Conservation (phyloP, 2,113 vertebrate genomes). For the Embiotoca jacksoni region DNA sequence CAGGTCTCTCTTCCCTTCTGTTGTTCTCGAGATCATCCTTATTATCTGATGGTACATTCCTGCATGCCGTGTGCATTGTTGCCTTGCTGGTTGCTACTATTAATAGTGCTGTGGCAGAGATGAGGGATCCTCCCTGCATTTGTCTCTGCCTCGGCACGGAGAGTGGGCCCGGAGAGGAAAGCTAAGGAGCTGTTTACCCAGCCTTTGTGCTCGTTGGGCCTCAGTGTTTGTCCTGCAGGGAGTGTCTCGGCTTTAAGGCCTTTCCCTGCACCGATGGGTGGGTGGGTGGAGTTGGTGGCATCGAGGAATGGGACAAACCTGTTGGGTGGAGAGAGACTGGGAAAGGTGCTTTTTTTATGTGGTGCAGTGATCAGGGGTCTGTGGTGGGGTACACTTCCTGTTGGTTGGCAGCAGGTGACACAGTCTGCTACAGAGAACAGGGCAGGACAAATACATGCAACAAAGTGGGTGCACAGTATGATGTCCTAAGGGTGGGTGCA, state of each 20-base stretch:
- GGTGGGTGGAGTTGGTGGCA: slow-evolving; percentile 33
- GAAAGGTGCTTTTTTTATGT: slow-evolving; percentile 3
- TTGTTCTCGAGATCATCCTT: slow-evolving; percentile 50
- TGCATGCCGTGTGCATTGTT: slow-evolving; percentile 73
- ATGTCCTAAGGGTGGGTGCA: slow-evolving; percentile 11
- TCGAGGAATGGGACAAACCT: slow-evolving; percentile 22
- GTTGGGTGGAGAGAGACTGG: slow-evolving; percentile 14
- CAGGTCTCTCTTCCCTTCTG: not conserved
- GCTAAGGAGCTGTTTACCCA: slow-evolving; percentile 81
- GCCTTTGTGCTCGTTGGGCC: slow-evolving; percentile 76
- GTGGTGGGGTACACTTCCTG: slow-evolving; percentile 11
- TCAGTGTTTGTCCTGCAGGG: slow-evolving; percentile 82
- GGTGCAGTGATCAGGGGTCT: slow-evolving; percentile 9
- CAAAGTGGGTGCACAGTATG: slow-evolving; percentile 5
- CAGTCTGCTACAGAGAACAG: slow-evolving; percentile 17
- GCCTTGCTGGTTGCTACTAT: slow-evolving; percentile 71
- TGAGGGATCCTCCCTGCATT: slow-evolving; percentile 79
- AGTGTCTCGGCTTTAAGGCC: slow-evolving; percentile 74
- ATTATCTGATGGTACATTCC: slow-evolving; percentile 69
- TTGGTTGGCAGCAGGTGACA: slow-evolving; percentile 35
- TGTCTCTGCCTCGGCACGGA: slow-evolving; percentile 64
- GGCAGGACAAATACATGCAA: slow-evolving; percentile 30
- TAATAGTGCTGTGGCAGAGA: slow-evolving; percentile 71
- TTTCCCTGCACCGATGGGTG: slow-evolving; percentile 41
- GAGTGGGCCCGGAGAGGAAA: slow-evolving; percentile 65